phyloP scores from a whole-genome alignment of 2,888 invertebrate species.

The Malacosoma neustria region DNA sequence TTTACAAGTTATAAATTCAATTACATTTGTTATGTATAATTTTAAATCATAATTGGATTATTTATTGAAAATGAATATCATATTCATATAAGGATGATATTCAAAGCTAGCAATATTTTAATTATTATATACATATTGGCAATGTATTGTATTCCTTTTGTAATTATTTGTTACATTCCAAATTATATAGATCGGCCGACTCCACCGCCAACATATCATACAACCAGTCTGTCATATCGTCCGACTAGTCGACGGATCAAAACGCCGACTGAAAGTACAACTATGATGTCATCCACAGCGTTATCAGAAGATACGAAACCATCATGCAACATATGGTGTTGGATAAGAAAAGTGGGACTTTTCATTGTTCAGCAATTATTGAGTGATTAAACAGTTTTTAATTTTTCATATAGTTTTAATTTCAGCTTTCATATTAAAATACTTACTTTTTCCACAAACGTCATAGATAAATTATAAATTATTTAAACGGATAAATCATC shows the following conservation, averaged over 20 bases:
- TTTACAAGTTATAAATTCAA: no score
- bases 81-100: no score
- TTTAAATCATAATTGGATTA: no score
- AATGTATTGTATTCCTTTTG: background rate
- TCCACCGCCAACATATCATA: background rate
- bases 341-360: slow-evolving; percentile 36
- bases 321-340: slow-evolving; percentile 39
- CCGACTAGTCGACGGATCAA: background rate
- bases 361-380: slow-evolving; percentile 42
- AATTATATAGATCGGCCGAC: slow-evolving; percentile 5
- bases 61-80: no score
- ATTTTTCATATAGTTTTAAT: no score
- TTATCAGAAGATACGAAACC: slow-evolving; percentile 4
- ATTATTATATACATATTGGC: no score
- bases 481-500: no score
- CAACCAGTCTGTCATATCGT: background rate
- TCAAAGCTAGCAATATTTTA: no score
- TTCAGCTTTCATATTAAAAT: no score
- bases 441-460: no score
- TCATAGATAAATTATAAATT: no score
- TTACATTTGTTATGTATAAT: no score
- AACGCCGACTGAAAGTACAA: background rate
- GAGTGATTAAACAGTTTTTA: slow-evolving; percentile 23
- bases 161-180: slow-evolving; percentile 11
- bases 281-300: background rate